A percentile compares a stretch with the other conserved stretches of the same genome.
phyloP scores from a whole-genome alignment of 2,797 vertebrate species.

The Threskiornis aethiopicus region DNA sequence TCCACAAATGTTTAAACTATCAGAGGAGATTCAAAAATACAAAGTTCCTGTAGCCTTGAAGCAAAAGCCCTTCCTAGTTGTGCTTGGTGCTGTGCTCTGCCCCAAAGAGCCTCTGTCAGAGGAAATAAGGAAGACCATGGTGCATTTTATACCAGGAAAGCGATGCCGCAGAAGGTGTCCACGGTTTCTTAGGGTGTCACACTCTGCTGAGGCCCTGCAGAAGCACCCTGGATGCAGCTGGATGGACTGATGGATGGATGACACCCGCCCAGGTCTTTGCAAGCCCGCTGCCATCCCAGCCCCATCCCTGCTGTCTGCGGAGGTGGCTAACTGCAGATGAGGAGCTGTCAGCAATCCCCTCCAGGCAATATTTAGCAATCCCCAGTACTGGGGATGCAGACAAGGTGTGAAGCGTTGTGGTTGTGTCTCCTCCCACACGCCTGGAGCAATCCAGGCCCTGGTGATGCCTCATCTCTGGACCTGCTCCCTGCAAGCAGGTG shows the following conservation, averaged over 20 bases:
- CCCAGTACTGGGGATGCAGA: not conserved
- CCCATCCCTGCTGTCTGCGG: not conserved
- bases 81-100: not conserved
- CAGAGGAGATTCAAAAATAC: not conserved
- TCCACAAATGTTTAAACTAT: not conserved
- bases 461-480: not conserved
- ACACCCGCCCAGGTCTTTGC: not conserved
- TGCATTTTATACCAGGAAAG: not conserved
- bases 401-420: not conserved
- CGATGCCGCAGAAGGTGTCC: rapidly evolving
- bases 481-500: not conserved
- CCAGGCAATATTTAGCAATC: not conserved
- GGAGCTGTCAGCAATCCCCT: not conserved
- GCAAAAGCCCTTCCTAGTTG: not conserved
- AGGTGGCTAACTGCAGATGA: not conserved
- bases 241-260: not conserved
- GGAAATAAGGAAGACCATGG: not conserved
- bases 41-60: not conserved
- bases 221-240: not conserved
- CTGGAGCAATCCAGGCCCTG: not conserved
- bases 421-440: not conserved
- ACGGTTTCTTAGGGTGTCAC: not conserved
- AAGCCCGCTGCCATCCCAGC: not conserved
- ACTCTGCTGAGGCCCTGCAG: not conserved
- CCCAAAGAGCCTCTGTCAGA: not conserved